Percentiles rank a stretch among this genome's conserved stretches.
Evolutionary conservation across 2,113 vertebrate species (phyloP).

Genomic region (Myrmophylax atrothorax): DNA sequence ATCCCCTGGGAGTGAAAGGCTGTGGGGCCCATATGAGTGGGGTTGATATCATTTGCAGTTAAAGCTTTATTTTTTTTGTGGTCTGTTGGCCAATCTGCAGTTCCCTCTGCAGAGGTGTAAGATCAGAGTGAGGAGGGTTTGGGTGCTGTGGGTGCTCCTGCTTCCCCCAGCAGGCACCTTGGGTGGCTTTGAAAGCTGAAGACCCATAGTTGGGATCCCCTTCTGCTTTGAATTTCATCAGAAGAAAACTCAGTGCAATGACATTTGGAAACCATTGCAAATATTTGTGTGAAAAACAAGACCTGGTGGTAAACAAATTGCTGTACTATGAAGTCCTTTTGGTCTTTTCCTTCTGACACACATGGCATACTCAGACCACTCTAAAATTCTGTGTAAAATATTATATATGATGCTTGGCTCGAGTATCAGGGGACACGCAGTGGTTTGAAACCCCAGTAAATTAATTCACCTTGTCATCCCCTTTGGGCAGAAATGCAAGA

Average conservation of each 20-base stretch:
- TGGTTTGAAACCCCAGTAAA: not conserved
- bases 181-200: not conserved
- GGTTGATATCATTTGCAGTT: accelerated
- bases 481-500: not conserved
- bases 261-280: not conserved
- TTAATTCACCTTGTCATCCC: constrained; percentile 38
- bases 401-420: not conserved
- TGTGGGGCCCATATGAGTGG: accelerated
- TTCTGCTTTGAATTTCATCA: not conserved
- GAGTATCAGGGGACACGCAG: not conserved
- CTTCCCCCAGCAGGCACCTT: not conserved
- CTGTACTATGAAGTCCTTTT: not conserved
- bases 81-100: not conserved
- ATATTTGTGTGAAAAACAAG: not conserved
- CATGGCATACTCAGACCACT: accelerated
- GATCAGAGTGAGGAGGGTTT: accelerated
- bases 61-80: not conserved
- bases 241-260: not conserved
- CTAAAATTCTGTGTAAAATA: not conserved
- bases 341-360: not conserved
- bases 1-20: not conserved
- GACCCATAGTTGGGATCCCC: accelerated
- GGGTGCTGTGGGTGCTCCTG: not conserved
- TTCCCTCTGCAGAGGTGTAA: accelerated
- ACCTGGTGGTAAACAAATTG: not conserved